Base-by-base conservation (phyloP, 2,113 vertebrate genomes). In the Lonchura striata region DNA sequence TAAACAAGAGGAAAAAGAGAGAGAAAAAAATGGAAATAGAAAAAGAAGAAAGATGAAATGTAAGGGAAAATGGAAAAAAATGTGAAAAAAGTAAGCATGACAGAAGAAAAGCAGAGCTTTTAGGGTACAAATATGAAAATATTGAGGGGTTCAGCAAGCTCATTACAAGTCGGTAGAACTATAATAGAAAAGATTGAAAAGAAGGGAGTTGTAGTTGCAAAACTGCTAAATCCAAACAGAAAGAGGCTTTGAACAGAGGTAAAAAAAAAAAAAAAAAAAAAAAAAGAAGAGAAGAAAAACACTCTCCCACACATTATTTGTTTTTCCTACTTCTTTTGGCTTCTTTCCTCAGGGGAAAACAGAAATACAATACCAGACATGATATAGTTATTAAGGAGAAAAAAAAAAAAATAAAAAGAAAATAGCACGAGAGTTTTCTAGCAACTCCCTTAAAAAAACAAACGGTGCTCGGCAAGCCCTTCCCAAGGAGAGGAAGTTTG, bases 291-390 rank as follows among this genome's bases (percentile, higher is more conserved):
- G 39, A 64, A 54, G 7, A 61, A 74, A 80, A 57, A 11, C 61
- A 75, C 31, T 65, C 68, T 92, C 91, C 80, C 83, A 65, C 89
- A 83, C 76, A 60, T 75, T 91, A 87, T 91, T 92, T 91, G 44
- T 81, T 84, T 77, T 89, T 95, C 70, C 69, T 89, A 84, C 60
- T 95, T 82, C 77, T 92, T 80, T 79, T 54, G 86, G 89, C 65
- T 86, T 70, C 47, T 83, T 78, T 80, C 72, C 86, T 86, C 37
- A 14, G 74, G 84, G 87, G 52, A 87, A 86, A 96, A 85, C 42
- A 91, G 90, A 90, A 94, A 94, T 86, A 92, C 82, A 88, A 92
- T 92, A 92, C 56, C 44, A 94, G 81, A 70, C 81, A 91, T 75
- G 66, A 90, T 76, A 96, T 41, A 82, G 66, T 69, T 86, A 64